phyloP scores from a whole-genome alignment of 2,888 invertebrate species.

The Hecatera dysodea region DNA sequence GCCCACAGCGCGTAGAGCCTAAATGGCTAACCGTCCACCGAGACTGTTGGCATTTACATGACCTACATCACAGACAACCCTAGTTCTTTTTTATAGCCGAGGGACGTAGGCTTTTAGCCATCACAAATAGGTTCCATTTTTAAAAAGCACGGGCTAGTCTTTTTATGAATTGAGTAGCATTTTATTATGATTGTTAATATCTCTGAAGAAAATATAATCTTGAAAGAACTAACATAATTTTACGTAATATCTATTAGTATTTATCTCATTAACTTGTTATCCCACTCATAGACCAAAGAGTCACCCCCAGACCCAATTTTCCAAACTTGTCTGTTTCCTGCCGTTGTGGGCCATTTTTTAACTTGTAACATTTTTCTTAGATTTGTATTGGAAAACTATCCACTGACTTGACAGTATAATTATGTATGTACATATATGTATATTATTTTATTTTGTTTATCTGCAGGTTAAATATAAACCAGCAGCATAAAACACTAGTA shows the following conservation, averaged over 20 bases:
- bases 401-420: neutral
- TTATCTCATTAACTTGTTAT: too few relatives aligned
- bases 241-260: neutral
- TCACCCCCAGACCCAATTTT: neutral
- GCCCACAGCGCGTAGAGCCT: neutral
- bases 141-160: neutral
- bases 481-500: neutral
- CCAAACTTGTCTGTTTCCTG: neutral
- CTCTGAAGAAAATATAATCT: neutral
- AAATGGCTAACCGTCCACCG: constrained; percentile 29
- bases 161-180: neutral
- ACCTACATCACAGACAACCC: constrained; percentile 52
- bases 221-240: neutral
- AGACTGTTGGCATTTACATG: constrained; percentile 56
- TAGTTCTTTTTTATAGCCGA: constrained; percentile 39
- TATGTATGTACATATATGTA: too few relatives aligned
- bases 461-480: neutral
- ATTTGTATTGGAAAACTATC: neutral
- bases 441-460: neutral
- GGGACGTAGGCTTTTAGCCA: constrained; percentile 7
- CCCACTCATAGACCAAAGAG: too few relatives aligned
- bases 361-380: too few relatives aligned
- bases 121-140: constrained; percentile 24
- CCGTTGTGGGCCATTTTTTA: neutral
- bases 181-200: neutral